Percentiles rank a stretch among this genome's conserved stretches.
phyloP scores from a whole-genome alignment of 2,113 vertebrate genomes.

The Naja naja region DNA sequence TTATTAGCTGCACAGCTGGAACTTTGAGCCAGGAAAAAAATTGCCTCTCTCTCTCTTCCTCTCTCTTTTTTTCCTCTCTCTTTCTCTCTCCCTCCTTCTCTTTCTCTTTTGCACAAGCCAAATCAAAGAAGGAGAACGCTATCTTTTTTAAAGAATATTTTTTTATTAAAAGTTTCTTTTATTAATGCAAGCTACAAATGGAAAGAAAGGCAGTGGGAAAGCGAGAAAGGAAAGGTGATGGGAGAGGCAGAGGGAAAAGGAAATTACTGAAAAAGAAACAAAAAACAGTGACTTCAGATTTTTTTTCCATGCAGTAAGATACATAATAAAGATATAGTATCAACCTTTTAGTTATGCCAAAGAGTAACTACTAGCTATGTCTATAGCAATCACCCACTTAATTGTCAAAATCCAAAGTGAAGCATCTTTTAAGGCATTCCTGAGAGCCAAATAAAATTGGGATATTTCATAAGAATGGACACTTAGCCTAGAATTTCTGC shows the following conservation, averaged over 20 bases:
- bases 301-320: not conserved
- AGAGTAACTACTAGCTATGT: too few relatives aligned
- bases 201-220: not conserved
- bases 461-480: not conserved
- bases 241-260: not conserved
- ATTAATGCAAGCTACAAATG: not conserved
- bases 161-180: not conserved
- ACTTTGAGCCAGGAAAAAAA: constrained; percentile 28
- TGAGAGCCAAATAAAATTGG: not conserved
- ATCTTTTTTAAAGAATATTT: not conserved
- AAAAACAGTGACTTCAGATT: not conserved
- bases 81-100: not conserved
- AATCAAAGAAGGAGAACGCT: not conserved
- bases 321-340: not conserved
- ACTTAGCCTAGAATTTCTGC: not conserved
- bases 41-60: not conserved
- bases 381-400: too few relatives aligned
- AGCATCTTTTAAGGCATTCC: not conserved
- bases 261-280: not conserved
- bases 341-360: too few relatives aligned
- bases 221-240: not conserved
- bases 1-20: constrained; percentile 25
- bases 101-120: not conserved
- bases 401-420: not conserved
- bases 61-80: not conserved